A percentile compares a stretch with the other conserved stretches of the same genome.
These are phyloP conservation scores for Drosophila bocqueti DNA, from an alignment of 1,140 invertebrate species.

Conservation along the genomic window DNA sequence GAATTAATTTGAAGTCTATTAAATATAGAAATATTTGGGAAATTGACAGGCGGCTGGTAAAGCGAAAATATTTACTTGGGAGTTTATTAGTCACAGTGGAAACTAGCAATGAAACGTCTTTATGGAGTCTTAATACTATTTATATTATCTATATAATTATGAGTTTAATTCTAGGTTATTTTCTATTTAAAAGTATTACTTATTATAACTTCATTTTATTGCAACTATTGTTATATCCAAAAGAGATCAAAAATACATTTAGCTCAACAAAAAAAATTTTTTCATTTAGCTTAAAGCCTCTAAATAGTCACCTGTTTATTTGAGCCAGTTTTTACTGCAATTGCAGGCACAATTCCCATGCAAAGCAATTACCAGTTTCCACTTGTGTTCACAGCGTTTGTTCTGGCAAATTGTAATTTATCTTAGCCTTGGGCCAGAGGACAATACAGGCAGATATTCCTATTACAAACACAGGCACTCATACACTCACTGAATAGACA, in stretches of 20 bases:
- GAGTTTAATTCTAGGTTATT: too few relatives aligned
- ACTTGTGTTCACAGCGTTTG: slow-evolving; percentile 29
- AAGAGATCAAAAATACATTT: too few relatives aligned
- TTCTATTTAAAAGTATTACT: too few relatives aligned
- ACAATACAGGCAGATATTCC: slow-evolving; percentile 39
- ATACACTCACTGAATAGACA: neutral
- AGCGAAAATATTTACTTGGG: slow-evolving; percentile 20
- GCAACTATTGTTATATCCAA: too few relatives aligned
- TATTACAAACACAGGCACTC: slow-evolving; percentile 14
- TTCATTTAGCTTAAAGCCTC: neutral
- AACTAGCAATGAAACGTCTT: neutral
- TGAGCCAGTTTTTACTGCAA: slow-evolving; percentile 22
- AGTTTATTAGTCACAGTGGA: slow-evolving; percentile 26
- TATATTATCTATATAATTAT: neutral
- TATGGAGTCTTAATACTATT: too few relatives aligned
- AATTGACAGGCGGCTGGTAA: slow-evolving; percentile 31
- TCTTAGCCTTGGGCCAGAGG: slow-evolving; percentile 52
- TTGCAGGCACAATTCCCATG: slow-evolving; percentile 16
- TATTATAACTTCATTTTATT: too few relatives aligned
- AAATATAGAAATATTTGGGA: slow-evolving; percentile 49
- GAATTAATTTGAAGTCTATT: slow-evolving; percentile 64
- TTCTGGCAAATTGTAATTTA: slow-evolving; percentile 57
- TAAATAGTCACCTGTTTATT: slow-evolving; percentile 8
- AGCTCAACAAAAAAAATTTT: neutral
- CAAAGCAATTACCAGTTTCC: slow-evolving; percentile 53